Base-by-base conservation (phyloP, 2,888 invertebrate genomes). In the Phortica magna region DNA sequence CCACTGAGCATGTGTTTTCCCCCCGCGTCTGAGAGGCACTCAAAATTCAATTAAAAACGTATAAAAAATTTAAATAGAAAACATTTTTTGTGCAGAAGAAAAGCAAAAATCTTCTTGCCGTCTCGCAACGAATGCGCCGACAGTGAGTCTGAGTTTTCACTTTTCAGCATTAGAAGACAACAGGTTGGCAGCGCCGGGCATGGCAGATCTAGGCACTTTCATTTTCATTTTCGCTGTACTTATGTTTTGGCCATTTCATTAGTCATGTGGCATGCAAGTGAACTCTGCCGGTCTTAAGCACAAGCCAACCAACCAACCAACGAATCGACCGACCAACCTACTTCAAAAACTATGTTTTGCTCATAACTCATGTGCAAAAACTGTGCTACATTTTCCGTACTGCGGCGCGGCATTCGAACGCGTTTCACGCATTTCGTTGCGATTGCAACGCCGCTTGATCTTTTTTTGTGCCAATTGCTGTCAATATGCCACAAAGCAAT, bases 231-330 rank as follows among this genome's bases (percentile, higher is more conserved):
- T 39, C 22, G 39, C 4, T n/a, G 48, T 10, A 48, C n/a, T 70
- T 70, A 22, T 70, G 17, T 31, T 70, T 31, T 77, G 77, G 77
- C 17, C 17, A 57, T 71, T 78, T 80, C 75, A n/a, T 42, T 55
- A 2, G 9, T 61, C 61, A 61, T 61, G 48, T 48, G 0, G 48
- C 48, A 12, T 48, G 48, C 7, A 48, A 48, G 14, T 22, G 61
- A 61, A 0, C 31, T 17, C 17, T 31, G 55, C n/a, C 17, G 55
- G 14, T 12, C 14, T 55, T 7, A 55, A 55, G 10, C 1, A 14
- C 55, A 55, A 55, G 5, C n/a, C 55, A n/a, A 12, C 55, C 7
- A 7, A 7, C 0, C 7, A 55, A 14, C 55, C 55, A 53, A 53
- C 53, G 7, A 59, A 59, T 9, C 9, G 9, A 57, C 57, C 5